phyloP scores from a whole-genome alignment of 2,113 vertebrate species.

The Brevimyrus niger region DNA sequence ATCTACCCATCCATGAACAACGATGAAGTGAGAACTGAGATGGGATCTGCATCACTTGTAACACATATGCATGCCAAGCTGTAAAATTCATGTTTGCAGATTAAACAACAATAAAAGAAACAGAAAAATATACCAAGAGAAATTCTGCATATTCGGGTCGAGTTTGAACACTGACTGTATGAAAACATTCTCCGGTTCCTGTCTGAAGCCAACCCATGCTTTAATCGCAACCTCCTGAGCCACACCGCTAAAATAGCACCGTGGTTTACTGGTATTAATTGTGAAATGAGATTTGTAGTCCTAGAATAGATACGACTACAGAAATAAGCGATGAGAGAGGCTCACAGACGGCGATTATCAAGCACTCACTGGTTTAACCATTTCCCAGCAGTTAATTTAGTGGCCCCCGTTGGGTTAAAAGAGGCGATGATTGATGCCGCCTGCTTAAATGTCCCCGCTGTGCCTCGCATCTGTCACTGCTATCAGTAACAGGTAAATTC shows the following conservation, averaged over 20 bases:
- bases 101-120: background rate
- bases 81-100: background rate
- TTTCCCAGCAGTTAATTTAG: background rate
- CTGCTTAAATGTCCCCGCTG: background rate
- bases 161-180: background rate
- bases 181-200: background rate
- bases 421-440: background rate
- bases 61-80: background rate
- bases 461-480: background rate
- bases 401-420: background rate
- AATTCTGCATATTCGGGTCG: background rate
- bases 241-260: background rate
- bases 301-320: background rate
- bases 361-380: background rate
- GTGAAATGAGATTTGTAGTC: background rate
- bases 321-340: background rate
- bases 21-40: background rate
- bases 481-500: slow-evolving; percentile 5
- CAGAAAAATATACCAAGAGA: background rate
- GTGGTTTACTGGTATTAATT: background rate
- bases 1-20: background rate
- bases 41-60: background rate
- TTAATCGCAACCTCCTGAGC: background rate
- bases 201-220: background rate
- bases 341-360: background rate